A percentile compares a stretch with the other conserved stretches of the same genome.
These are phyloP conservation scores for Papilio xuthus DNA, from an alignment of 1,140 invertebrate genomes.

Conservation along the genomic window DNA sequence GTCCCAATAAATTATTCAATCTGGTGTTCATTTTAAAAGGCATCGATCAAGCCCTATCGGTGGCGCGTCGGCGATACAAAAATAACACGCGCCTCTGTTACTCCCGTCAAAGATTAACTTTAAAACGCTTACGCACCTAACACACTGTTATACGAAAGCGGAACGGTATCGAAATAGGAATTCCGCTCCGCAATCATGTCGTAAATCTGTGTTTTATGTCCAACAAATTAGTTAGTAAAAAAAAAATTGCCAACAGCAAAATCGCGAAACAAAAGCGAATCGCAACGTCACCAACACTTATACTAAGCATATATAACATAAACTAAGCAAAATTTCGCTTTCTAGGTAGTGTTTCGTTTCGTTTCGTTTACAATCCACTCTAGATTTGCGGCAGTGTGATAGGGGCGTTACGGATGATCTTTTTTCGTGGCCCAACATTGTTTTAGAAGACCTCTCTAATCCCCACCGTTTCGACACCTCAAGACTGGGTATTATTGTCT, in stretches of 20 bases:
- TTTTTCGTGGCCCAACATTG: constrained; percentile 21
- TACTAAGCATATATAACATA: not conserved
- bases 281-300: not conserved
- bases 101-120: constrained; percentile 55
- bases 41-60: constrained; percentile 66
- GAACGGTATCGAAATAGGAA: not conserved
- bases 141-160: not conserved
- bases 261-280: not conserved
- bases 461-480: constrained; percentile 10
- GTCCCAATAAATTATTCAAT: constrained; percentile 67
- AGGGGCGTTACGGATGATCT: not conserved
- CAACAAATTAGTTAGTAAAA: too few species aligned
- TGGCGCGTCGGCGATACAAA: constrained; percentile 53
- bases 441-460: not conserved
- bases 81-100: constrained; percentile 53
- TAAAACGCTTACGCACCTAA: constrained; percentile 38
- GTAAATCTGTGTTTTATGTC: too few species aligned
- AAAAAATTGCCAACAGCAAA: too few species aligned
- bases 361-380: not conserved
- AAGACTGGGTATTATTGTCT: not conserved
- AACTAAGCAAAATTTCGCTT: too few species aligned
- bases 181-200: too few species aligned
- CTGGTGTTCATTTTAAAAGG: constrained; percentile 64
- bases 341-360: not conserved
- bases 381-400: not conserved